Conservation (phyloP, 2,888 invertebrate genomes). For the Limenitis arthemis region DNA sequence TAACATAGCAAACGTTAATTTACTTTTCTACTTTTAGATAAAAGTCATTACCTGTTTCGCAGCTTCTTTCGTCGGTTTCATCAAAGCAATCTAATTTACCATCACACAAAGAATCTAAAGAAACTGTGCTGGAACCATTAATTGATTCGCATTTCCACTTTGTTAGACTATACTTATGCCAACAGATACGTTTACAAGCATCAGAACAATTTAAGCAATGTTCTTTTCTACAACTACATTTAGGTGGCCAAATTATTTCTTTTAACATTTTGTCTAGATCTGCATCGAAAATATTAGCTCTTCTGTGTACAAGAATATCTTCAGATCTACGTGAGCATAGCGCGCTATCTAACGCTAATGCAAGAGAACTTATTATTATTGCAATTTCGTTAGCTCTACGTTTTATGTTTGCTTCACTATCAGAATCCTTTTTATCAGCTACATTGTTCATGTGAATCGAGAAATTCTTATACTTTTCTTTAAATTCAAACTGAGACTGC, state of each 20-base stretch:
- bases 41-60: constrained; percentile 35
- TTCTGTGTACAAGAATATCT: constrained; percentile 15
- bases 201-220: constrained; percentile 37
- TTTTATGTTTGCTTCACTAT: constrained; percentile 4
- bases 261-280: constrained; percentile 17
- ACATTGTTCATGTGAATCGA: background rate
- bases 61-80: constrained; percentile 48
- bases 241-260: constrained; percentile 27
- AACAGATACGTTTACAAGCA: constrained; percentile 42
- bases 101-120: constrained; percentile 46
- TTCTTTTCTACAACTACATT: constrained; percentile 38
- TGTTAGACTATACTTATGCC: constrained; percentile 38
- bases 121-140: constrained; percentile 31
- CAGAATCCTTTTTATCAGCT: constrained; percentile 4
- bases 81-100: constrained; percentile 58
- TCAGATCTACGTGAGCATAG: constrained; percentile 32
- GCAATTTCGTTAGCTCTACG: constrained; percentile 32
- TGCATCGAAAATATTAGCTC: constrained; percentile 14
- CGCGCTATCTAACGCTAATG: constrained; percentile 34
- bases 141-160: constrained; percentile 44
- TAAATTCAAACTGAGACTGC: constrained; percentile 34
- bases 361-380: constrained; percentile 36
- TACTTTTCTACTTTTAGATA: too few relatives aligned
- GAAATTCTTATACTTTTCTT: constrained; percentile 29
- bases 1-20: background rate